Evolutionary conservation across 2,888 invertebrate species (phyloP).

Genomic region (Lapara coniferarum): DNA sequence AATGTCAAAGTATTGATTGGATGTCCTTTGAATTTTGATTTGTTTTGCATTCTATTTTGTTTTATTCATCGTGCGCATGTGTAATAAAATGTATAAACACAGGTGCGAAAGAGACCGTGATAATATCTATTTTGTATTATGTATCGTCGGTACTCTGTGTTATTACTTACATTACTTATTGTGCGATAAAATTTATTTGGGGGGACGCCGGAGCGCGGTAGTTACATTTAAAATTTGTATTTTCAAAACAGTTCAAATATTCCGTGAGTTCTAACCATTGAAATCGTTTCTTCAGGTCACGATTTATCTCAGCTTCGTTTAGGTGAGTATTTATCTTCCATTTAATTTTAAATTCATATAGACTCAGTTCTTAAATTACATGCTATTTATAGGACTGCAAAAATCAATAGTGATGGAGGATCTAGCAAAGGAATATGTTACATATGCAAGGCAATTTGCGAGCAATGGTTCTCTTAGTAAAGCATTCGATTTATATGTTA

Average conservation of each 20-base stretch:
- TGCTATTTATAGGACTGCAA: constrained; percentile 21
- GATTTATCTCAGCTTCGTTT: neutral
- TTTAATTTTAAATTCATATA: neutral
- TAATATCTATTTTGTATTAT: neutral
- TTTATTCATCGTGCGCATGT: constrained; percentile 6
- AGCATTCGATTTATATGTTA: constrained; percentile 62
- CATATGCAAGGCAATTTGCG: constrained; percentile 53
- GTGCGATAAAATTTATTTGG: neutral
- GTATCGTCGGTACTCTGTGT: neutral
- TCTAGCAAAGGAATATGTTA: constrained; percentile 47
- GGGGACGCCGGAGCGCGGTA: neutral
- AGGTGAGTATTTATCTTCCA: constrained; percentile 3
- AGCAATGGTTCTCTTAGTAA: constrained; percentile 51
- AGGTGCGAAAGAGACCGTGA: constrained; percentile 7
- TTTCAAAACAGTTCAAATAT: neutral
- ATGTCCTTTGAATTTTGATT: constrained; percentile 15
- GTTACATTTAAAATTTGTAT: neutral
- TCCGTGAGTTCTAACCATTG: neutral
- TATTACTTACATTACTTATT: too few relatives aligned
- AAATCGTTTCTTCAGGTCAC: neutral
- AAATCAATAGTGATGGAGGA: constrained; percentile 48
- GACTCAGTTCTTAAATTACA: neutral
- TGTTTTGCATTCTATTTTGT: constrained; percentile 7
- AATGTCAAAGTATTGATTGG: constrained; percentile 12
- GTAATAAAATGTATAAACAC: too few relatives aligned